Percentiles rank a stretch among this genome's conserved stretches.
Evolutionary conservation across 2,888 invertebrate genomes (phyloP).

Genomic region (Allolobophora icterica): DNA sequence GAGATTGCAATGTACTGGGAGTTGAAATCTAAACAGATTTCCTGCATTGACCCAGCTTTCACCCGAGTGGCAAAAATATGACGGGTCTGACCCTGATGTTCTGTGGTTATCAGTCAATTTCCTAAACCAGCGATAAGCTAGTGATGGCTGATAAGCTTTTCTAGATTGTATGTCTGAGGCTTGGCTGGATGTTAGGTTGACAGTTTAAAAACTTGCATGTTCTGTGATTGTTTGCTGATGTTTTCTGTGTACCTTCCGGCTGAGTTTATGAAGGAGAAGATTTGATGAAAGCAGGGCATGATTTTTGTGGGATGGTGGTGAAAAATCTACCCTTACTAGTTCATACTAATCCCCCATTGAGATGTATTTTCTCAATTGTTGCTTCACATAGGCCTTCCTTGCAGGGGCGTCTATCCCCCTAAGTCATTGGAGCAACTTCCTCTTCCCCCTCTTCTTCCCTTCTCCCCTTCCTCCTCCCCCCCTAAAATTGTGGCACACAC

Average conservation of each 20-base stretch:
- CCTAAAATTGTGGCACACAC: no score
- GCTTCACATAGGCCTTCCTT: background rate
- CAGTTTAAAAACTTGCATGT: background rate
- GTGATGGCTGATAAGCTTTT: background rate
- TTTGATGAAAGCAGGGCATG: background rate
- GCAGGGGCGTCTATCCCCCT: no score
- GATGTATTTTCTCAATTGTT: background rate
- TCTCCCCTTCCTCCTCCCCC: no score
- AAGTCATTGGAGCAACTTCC: no score
- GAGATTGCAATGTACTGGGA: background rate
- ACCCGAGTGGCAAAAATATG: background rate
- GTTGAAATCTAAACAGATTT: background rate
- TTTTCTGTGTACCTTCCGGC: background rate
- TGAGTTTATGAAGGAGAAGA: background rate
- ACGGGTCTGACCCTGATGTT: background rate
- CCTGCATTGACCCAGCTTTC: background rate
- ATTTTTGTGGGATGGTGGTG: background rate
- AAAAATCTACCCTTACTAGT: background rate
- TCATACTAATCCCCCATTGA: background rate
- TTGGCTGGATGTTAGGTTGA: background rate
- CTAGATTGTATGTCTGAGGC: background rate
- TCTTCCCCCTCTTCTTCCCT: no score
- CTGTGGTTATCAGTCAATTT: background rate
- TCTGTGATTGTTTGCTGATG: background rate
- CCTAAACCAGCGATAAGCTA: background rate